Conservation (phyloP, 2,888 invertebrate species). For the Rhogogaster chlorosoma region DNA sequence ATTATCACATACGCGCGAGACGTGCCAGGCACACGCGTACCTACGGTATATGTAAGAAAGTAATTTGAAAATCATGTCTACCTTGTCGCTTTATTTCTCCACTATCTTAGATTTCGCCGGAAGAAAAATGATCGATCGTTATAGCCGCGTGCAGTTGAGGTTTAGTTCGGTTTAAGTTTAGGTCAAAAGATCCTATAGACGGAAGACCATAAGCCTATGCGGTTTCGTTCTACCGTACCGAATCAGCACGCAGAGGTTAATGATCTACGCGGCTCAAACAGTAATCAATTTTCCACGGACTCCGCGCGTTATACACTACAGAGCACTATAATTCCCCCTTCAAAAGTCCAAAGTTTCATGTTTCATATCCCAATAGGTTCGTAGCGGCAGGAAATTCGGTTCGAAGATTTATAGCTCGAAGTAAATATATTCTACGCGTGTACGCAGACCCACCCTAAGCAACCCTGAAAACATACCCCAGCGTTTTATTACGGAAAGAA, state of each 20-base stretch:
- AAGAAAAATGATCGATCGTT: not conserved
- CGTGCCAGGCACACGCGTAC: conserved; percentile 21
- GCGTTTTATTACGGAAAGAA: not conserved
- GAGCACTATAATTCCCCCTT: conserved; percentile 2
- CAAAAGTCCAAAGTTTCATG: conserved; percentile 9
- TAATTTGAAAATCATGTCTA: not conserved
- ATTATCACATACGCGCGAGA: conserved; percentile 20
- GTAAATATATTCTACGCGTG: conserved; percentile 1
- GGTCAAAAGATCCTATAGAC: not conserved
- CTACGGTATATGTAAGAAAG: not conserved
- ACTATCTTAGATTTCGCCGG: not conserved
- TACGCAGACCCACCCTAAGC: not conserved
- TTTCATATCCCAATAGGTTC: not conserved
- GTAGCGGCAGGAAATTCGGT: not conserved
- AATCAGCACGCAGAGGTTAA: conserved; percentile 7
- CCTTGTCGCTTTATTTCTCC: not conserved
- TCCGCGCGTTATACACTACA: not conserved
- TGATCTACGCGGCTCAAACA: conserved; percentile 4
- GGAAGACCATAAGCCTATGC: not conserved
- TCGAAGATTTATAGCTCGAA: not conserved
- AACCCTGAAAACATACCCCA: not conserved
- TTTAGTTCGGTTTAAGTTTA: not conserved
- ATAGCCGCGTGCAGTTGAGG: not conserved
- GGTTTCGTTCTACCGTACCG: not conserved
- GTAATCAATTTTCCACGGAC: conserved; percentile 18